Evolutionary conservation across 1,140 invertebrate species (phyloP), one percentile per base, ranked within the genome.

Genomic region (Drosophila cardini): DNA sequence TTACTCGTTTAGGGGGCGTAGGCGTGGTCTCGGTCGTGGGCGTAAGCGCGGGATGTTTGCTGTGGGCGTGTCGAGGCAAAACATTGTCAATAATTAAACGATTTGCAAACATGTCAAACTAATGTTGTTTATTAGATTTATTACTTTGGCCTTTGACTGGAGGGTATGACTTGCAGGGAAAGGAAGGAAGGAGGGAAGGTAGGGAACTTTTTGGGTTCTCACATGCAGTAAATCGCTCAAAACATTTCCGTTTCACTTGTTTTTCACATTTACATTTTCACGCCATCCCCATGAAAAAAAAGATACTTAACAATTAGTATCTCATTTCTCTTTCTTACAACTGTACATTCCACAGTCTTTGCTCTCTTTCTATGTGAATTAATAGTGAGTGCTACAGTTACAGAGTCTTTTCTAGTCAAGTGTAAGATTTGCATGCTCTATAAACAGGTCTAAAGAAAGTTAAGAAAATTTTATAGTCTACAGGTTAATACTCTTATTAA

Each of bases 271-370:
- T 32, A 45, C 34, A 60, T 72, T 84, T 76, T 84, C 68, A 76
- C 76, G 76, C 81, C 63, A 83, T 52, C 30, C 53, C 67, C 67
- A 58, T 68, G 58, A 84, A 80, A 72, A 80, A 72, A 84, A 83
- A 72, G 67, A 78, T 52, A 72, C 72, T 58, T 62, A 64, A 64
- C 80, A 84, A 87, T 87, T 87, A 89, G 80, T 72, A 79, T 52
- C n/a, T 52, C 15, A 52, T 34, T 30, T 52, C 48, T 69, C 57
- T 72, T 32, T 45, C 42, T 11, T 48, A 1, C 6, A 16, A 3
- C 0, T 9, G 3, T 69, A 45, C 2, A 26, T 72, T 43, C 26
- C 26, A 9, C 34, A 11, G 18, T 40, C 38, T 16, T 55, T 4
- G 7, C 13, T 55, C n/a, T 72, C 61, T 70, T 46, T 21, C 43